Conservation (phyloP, 2,113 vertebrate genomes). For the Chloroceryle aenea region DNA sequence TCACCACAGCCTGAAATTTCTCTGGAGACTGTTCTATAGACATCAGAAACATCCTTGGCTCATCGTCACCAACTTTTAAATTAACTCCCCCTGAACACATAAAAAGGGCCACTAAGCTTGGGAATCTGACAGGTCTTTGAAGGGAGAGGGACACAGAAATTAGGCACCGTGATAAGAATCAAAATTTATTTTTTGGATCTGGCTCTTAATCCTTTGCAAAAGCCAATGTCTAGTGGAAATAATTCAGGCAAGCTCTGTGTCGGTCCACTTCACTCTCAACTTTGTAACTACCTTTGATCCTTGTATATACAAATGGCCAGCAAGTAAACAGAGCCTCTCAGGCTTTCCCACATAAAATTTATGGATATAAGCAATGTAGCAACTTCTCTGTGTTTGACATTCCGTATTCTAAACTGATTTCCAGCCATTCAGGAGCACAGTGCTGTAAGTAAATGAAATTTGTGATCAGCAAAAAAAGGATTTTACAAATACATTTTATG, state of each 20-base stretch:
- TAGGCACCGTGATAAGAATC: not conserved
- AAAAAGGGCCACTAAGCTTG: not conserved
- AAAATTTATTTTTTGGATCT: not conserved
- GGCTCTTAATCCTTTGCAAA: not conserved
- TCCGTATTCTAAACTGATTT: not conserved
- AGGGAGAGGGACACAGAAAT: not conserved
- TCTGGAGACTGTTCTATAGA: not conserved
- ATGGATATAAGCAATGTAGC: not conserved
- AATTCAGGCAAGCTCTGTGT: not conserved
- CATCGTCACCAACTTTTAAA: not conserved
- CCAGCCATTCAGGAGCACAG: not conserved
- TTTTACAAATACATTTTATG: not conserved
- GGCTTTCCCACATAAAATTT: not conserved
- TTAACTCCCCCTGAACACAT: fast-evolving
- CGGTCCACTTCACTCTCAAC: not conserved
- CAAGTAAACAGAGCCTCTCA: not conserved
- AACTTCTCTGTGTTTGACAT: not conserved
- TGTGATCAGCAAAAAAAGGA: not conserved
- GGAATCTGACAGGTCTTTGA: not conserved
- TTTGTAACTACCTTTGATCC: conserved; percentile 17
- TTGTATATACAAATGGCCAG: not conserved
- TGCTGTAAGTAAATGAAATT: not conserved
- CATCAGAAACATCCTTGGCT: not conserved
- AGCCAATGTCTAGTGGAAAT: not conserved
- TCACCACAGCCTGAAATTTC: not conserved